These are phyloP conservation scores for Globia sparganii DNA, from an alignment of 2,888 invertebrate genomes.

Conservation along the genomic window DNA sequence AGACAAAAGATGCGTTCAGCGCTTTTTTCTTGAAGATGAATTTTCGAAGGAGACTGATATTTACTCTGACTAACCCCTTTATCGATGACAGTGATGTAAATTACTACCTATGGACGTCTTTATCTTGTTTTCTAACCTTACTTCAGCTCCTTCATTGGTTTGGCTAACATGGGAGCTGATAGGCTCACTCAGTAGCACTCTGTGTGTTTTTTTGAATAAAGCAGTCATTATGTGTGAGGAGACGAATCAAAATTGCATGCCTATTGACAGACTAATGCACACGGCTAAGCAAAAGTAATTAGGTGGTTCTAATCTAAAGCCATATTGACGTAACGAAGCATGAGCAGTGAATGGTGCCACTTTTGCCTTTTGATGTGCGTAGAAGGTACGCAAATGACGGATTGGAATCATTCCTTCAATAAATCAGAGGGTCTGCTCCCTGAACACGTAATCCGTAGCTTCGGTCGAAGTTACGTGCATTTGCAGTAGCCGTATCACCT, in stretches of 20 bases:
- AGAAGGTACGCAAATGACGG: neutral
- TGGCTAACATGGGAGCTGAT: conserved; percentile 20
- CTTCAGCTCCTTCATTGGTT: conserved; percentile 53
- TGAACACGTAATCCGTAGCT: neutral
- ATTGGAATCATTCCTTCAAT: neutral
- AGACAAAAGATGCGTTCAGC: conserved; percentile 49
- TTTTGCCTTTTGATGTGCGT: neutral
- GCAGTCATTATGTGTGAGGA: neutral
- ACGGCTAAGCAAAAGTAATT: neutral
- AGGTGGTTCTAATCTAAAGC: neutral
- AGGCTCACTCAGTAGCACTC: neutral
- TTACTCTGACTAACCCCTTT: conserved; percentile 57
- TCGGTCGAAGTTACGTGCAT: neutral
- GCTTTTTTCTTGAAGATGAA: conserved; percentile 58
- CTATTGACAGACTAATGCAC: neutral
- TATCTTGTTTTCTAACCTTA: conserved; percentile 58
- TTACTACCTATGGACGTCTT: conserved; percentile 56
- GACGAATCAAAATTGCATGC: neutral
- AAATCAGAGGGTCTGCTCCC: neutral
- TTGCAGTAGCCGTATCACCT: neutral
- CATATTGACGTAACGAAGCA: neutral
- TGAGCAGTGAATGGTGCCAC: neutral
- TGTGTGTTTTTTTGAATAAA: neutral
- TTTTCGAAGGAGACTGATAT: conserved; percentile 46
- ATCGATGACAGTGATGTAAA: conserved; percentile 64